Evolutionary conservation across 64 coral and sea anemone genomes (phyloP).

Genomic region (Montipora capricornis): DNA sequence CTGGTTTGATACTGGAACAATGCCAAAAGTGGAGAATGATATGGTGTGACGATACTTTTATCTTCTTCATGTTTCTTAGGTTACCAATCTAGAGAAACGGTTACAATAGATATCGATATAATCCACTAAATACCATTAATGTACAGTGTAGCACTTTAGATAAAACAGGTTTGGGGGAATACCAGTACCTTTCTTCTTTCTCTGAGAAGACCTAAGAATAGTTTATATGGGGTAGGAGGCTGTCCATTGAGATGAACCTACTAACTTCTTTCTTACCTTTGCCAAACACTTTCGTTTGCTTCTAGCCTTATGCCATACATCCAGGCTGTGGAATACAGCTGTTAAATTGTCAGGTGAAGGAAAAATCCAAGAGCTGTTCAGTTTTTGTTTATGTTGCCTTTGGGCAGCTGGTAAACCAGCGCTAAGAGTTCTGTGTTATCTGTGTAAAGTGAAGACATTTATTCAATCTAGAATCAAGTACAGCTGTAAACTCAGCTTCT

Average conservation of each 20-base stretch:
- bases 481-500: too few species aligned
- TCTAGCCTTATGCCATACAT: neutral
- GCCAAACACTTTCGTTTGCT: neutral
- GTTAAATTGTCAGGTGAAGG: neutral
- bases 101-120: too few species aligned
- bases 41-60: neutral
- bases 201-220: too few species aligned
- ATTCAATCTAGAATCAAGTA: too few species aligned
- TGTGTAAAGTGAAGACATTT: too few species aligned
- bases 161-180: too few species aligned
- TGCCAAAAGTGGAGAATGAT: neutral
- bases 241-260: neutral
- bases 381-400: neutral
- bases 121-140: too few species aligned
- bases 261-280: neutral
- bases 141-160: too few species aligned
- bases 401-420: neutral
- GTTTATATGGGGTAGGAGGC: too few species aligned
- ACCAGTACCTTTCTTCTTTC: too few species aligned
- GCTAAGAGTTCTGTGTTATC: neutral
- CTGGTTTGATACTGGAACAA: neutral
- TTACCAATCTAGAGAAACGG: too few species aligned
- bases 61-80: neutral
- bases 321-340: neutral
- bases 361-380: neutral